Base-by-base conservation (phyloP, 2,797 vertebrate genomes). In the Emys orbicularis region DNA sequence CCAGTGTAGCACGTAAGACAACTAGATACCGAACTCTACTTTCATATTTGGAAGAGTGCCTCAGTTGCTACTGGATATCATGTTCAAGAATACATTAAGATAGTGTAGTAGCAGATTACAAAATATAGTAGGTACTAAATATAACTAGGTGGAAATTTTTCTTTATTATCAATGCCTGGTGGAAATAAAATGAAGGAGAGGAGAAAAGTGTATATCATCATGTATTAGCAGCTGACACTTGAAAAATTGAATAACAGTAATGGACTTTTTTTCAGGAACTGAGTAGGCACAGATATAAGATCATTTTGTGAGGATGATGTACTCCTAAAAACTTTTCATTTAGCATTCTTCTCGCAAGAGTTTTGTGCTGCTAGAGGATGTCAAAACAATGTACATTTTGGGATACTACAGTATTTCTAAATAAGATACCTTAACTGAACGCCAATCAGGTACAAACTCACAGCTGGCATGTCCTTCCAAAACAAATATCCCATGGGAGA, bases 151-250 rank as follows among this genome's bases (percentile, higher is more conserved):
- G 31, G 61, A 84, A 37, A 85, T 4, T 4, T 50, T 89, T 84
- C 83, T 79, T 57, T 47, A 61, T 83, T 52, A 41, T 80, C 54
- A 72, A 0, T 92, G 53, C 57, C 53, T 94, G 47, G 29, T 74
- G 31, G 83, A 90, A 90, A 90, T 9, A 77, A 6, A 86, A 92
- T 13, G n/a, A 34, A 89, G 88, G 83, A 88, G 91, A 83, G 34
- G 34, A 6, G n/a, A 44, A 65, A 65, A n/a, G 15, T 19, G 31
- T 11, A n/a, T 65, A 9, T 16, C 12, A 65, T 65, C 29, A 34
- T 34, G 15, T 23, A 41, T 41, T 23, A 41, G 68, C 68, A 41
- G n/a, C 68, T 72, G 68, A 79, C 5, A 56, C 5, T 79, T 37
- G 84, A 18, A 84, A 83, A 79, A 23, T 3, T 65, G 23, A 10